Evolutionary conservation across 2,113 vertebrate genomes (phyloP), one percentile per base, ranked within the genome.

Genomic region (Sebastes fasciatus): DNA sequence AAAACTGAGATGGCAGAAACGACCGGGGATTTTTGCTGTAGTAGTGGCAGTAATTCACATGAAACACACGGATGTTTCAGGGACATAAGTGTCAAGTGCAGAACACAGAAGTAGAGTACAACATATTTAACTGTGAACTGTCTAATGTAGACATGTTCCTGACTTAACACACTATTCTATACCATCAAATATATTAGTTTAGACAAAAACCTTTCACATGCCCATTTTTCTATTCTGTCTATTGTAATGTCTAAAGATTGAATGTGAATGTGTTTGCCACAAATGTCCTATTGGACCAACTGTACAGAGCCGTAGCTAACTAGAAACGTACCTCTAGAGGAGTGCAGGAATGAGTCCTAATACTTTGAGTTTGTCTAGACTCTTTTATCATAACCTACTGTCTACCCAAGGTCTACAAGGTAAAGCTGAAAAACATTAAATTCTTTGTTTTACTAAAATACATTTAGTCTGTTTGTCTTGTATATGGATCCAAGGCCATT

Each of bases 371-470:
- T 34, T 34, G 34, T 34, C 5, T 63, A 45, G 63, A 82, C 45
- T 52, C 8, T 43, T 75, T 64, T 42, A 66, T 17, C 8, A 42
- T 16, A 8, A 34, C 26, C 13, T 17, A 9, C 43, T 14, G 17
- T 63, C 58, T 69, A 2, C 11, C 17, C 60, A 42, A 34, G 55
- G 63, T n/a, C 57, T 77, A 11, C 26, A 71, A 82, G 67, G 77
- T 55, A 57, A 52, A 68, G 17, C 52, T 61, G 51, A 66, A 61
- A 26, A 63, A 80, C 34, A 64, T 60, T 40, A 23, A 52, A 55
- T 54, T 76, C 62, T 74, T 17, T 77, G 12, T 72, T 58, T 79
- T 75, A 63, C 80, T 54, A 23, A 83, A 70, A 61, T 11, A 74
- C 49, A 45, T 8, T 16, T 42, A 67, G 14, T 52, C 19, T 45